These are phyloP conservation scores for Acipenser ruthenus DNA, from an alignment of 2,797 vertebrate species.

Conservation along the genomic window DNA sequence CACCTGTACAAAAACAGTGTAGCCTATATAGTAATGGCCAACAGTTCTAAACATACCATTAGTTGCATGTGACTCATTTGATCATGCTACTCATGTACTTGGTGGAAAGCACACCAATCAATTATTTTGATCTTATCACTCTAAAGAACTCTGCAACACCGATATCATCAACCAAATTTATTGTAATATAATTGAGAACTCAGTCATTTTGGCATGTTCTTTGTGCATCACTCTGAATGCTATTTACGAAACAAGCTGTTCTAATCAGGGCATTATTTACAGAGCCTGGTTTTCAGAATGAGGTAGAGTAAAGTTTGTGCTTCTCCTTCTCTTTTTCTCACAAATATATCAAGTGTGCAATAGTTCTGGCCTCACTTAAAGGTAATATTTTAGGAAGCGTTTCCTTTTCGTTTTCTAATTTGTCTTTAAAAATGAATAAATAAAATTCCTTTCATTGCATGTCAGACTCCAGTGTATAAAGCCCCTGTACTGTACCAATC, in stretches of 20 bases:
- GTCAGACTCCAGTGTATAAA: background rate
- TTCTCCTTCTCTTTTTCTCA: background rate
- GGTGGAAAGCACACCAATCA: conserved; percentile 28
- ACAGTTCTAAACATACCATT: conserved; percentile 29
- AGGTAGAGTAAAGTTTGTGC: background rate
- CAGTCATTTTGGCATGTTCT: conserved; percentile 35
- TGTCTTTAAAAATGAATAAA: no score
- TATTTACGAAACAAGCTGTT: conserved; percentile 22
- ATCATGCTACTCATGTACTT: conserved; percentile 23
- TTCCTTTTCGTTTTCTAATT: no score
- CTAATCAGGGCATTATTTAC: conserved; percentile 29
- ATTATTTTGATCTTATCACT: conserved; percentile 40
- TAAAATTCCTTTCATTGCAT: background rate
- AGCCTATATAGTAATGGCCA: background rate
- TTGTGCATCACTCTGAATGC: conserved; percentile 28
- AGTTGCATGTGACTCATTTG: conserved; percentile 27
- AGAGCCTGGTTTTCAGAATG: conserved; percentile 21
- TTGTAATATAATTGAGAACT: conserved; percentile 38
- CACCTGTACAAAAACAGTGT: background rate
- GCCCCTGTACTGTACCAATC: background rate
- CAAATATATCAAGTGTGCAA: no score
- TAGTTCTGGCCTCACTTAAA: no score
- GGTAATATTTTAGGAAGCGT: no score
- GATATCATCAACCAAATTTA: conserved; percentile 33
- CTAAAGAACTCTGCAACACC: conserved; percentile 31